phyloP scores from a whole-genome alignment of 2,113 vertebrate species.

The Malurus cyaneus region DNA sequence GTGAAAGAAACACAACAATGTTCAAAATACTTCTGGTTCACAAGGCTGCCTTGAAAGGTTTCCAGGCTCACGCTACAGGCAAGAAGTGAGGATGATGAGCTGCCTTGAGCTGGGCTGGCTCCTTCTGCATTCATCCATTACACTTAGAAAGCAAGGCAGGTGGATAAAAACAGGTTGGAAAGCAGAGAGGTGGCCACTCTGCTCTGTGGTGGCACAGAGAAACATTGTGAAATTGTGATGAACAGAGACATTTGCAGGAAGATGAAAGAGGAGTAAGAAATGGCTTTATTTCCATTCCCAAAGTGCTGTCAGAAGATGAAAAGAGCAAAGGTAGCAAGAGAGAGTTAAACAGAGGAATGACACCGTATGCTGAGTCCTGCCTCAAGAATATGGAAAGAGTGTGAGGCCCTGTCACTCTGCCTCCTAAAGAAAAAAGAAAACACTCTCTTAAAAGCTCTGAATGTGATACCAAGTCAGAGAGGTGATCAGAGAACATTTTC shows the following conservation, averaged over 20 bases:
- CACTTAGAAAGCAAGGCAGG: background rate
- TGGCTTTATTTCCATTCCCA: background rate
- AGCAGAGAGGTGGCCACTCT: background rate
- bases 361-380: too few relatives aligned
- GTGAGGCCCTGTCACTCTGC: background rate
- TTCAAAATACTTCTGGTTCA: background rate
- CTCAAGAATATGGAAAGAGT: background rate
- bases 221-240: background rate
- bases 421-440: background rate
- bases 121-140: background rate
- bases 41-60: background rate
- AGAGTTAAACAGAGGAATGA: background rate
- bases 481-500: background rate
- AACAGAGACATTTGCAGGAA: background rate
- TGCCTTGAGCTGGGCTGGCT: background rate
- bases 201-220: background rate
- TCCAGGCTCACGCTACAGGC: background rate
- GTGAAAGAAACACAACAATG: background rate
- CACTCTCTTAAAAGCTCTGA: background rate
- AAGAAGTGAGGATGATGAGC: background rate
- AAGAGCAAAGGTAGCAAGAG: background rate
- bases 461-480: background rate
- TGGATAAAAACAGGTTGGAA: background rate
- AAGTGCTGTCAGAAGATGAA: rapidly evolving
- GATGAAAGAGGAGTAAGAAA: background rate